Evolutionary conservation across 2,888 invertebrate species (phyloP), one percentile per base, ranked within the genome.

Genomic region (Macaria liturata): DNA sequence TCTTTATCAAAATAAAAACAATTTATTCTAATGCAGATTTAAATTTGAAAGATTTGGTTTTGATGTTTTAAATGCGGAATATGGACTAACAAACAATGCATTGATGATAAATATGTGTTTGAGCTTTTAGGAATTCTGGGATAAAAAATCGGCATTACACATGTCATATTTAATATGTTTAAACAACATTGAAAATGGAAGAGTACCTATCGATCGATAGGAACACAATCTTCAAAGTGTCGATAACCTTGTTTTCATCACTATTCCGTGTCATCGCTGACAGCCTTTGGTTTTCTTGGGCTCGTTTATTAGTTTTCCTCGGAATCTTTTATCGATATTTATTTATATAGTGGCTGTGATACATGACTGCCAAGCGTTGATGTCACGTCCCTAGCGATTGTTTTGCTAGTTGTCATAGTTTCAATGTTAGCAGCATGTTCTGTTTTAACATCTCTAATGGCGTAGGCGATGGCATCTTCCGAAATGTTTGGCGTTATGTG

Each of bases 391-490:
- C 39, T 31, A 9, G 50, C 37, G 50, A 56, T 59, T 64, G 59
- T 61, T 62, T 57, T 64, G 59, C 62, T 62, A 61, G 59, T 62
- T 61, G 64, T 64, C 61, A 64, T 50, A 53, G 54, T 57, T 65
- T 64, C 51, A 64, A 61, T 61, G 59, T 48, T 53, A 55, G 42
- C 54, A 39, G 43, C 45, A 37, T 65, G 60, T 53, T 54, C 53
- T 39, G 54, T 40, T 49, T 62, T 60, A 57, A 46, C 50, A 47
- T 50, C 6, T 40, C 39, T 46, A 32, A 48, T 54, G 57, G 52
- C 61, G 56, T 53, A 47, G 54, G 65, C 58, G 49, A 54, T 39
- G 51, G 52, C n/a, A 47, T 44, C 52, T 55, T 57, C 53, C 40
- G 59, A 61, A 54, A 47, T 42, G 54, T 54, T 55, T 53, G 44